Evolutionary conservation across 2,113 vertebrate genomes (phyloP), one percentile per base, ranked within the genome.

Genomic region (Salvelinus sp.): DNA sequence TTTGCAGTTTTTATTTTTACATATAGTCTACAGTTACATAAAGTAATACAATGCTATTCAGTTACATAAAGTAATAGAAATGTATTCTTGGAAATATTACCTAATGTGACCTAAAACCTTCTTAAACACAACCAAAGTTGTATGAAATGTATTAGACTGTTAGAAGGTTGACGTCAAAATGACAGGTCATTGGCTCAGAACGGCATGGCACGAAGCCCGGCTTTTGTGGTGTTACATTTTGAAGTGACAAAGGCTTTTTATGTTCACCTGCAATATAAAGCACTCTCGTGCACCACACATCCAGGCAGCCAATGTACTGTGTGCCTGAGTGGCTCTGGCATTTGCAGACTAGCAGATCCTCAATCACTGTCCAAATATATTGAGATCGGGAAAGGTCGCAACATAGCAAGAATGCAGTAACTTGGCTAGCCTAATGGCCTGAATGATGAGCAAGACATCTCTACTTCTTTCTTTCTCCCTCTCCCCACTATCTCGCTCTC

Each of bases 391-490:
- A 38, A 57, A 69, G 74, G 67, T 77, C 60, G 22, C 20, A 69
- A 18, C 33, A 48, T 23, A 18, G 64, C 33, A 68, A 27, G 54
- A 73, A 69, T 63, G 54, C 57, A 63, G n/a, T 62, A 54, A 25
- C 30, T 38, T 38, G 2, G 20, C 62, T 60, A 66, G 44, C 38
- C 66, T 66, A 38, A 69, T 63, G 60, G 66, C 48, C 47, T 70
- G 67, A 69, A 77, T 70, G 75, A 73, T 30, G 27, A 67, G 38
- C 30, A 38, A 68, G 44, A 54, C 28, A 67, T 63, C 9, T 7
- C 4, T 62, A 3, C n/a, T n/a, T n/a, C 22, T 30, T 16, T 30
- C 48, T 68, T 12, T 48, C 38, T 74, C 3, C 2, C 33, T 4
- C 74, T 67, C 6, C 28, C 70, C 38, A 38, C 38, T 38, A 7